These are phyloP conservation scores for Ploceus nigricollis DNA, from an alignment of 2,113 vertebrate species.

Conservation along the genomic window DNA sequence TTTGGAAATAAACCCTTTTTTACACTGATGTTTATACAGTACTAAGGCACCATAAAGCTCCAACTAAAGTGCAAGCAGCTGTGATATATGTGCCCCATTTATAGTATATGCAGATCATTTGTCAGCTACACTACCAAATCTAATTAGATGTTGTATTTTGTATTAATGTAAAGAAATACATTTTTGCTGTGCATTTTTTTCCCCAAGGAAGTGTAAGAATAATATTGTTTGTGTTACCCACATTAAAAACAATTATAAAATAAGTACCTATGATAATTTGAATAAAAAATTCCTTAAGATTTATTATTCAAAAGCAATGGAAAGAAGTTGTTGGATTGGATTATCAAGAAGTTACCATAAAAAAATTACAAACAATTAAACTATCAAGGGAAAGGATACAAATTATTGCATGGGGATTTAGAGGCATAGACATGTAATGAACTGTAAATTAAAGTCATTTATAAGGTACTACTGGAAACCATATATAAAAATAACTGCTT, in stretches of 20 bases:
- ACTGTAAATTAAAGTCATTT: constrained; percentile 93
- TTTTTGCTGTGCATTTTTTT: neutral
- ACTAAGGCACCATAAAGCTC: neutral
- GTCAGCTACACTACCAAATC: neutral
- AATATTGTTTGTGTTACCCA: neutral
- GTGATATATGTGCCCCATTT: neutral
- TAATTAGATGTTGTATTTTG: neutral
- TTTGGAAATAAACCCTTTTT: neutral
- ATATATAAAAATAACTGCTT: constrained; percentile 17
- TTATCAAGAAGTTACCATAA: neutral
- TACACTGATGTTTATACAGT: neutral
- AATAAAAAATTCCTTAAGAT: neutral
- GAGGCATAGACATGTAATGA: constrained; percentile 72
- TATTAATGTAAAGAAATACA: neutral
- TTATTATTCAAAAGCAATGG: neutral
- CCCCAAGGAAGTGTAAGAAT: neutral
- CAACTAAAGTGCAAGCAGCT: neutral
- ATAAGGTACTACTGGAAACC: constrained; percentile 74
- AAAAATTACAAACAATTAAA: constrained; percentile 78
- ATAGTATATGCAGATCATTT: neutral
- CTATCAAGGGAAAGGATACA: constrained; percentile 59
- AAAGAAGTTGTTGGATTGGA: neutral
- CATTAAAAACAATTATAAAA: neutral
- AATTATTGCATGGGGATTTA: constrained; percentile 76
- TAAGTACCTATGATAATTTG: neutral